Conservation (phyloP, 1,140 invertebrate species). For the Neelides sp. region DNA sequence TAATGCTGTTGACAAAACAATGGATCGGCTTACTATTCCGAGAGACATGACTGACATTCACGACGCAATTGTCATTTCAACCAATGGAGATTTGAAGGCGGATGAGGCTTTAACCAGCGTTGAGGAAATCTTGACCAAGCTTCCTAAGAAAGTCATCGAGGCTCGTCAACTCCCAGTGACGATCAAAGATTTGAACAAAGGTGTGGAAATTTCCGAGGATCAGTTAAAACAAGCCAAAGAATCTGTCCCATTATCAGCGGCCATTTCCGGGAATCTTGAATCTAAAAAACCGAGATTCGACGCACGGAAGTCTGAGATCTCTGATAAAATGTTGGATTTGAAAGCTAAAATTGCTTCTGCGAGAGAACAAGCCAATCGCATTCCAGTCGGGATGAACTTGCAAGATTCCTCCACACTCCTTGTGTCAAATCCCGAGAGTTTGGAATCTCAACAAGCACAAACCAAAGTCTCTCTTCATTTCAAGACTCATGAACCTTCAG, state of each 20-base stretch:
- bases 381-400: slow-evolving; percentile 73
- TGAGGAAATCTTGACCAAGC: slow-evolving; percentile 12
- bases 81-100: slow-evolving; percentile 44
- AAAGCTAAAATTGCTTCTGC: slow-evolving; percentile 63
- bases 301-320: slow-evolving; percentile 17
- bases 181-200: slow-evolving; percentile 23
- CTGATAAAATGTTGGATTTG: slow-evolving; percentile 48
- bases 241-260: slow-evolving; percentile 23
- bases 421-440: slow-evolving; percentile 65
- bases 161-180: slow-evolving; percentile 14
- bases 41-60: slow-evolving; percentile 12
- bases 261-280: slow-evolving; percentile 22
- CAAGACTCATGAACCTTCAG: slow-evolving; percentile 63
- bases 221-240: slow-evolving; percentile 27
- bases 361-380: slow-evolving; percentile 45
- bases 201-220: slow-evolving; percentile 21
- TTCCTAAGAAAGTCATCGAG: slow-evolving; percentile 6
- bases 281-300: slow-evolving; percentile 22
- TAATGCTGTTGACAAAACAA: slow-evolving; percentile 17
- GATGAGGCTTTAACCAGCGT: slow-evolving; percentile 40
- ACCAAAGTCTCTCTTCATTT: slow-evolving; percentile 76
- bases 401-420: slow-evolving; percentile 67
- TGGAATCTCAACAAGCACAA: slow-evolving; percentile 68
- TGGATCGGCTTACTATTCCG: slow-evolving; percentile 13
- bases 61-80: slow-evolving; percentile 16